Conservation (phyloP, 1,140 invertebrate species). For the Ooceraea biroi region DNA sequence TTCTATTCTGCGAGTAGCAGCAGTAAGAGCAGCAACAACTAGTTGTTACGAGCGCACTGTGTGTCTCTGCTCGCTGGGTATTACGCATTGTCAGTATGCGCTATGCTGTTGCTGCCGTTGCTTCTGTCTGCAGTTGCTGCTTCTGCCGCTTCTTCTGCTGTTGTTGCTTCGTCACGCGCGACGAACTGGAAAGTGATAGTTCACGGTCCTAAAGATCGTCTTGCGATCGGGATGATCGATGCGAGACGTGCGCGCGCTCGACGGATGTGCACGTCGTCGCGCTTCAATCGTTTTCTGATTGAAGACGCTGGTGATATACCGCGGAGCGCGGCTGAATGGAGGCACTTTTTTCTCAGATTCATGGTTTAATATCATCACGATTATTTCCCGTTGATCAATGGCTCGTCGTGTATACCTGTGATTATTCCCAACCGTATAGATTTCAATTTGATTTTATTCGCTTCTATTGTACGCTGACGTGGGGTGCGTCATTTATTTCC, state of each 20-base stretch:
- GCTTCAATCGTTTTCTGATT: constrained; percentile 37
- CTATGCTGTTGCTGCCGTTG: neutral
- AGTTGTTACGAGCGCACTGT: constrained; percentile 23
- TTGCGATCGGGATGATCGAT: constrained; percentile 45
- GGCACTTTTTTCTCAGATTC: neutral
- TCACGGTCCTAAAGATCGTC: constrained; percentile 41
- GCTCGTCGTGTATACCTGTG: neutral
- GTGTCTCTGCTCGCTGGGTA: constrained; percentile 41
- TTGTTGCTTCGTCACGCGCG: constrained; percentile 79
- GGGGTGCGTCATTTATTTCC: neutral
- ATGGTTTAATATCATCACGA: neutral
- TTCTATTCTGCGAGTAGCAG: constrained; percentile 69
- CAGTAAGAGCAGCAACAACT: neutral
- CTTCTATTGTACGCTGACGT: neutral
- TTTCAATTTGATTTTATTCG: neutral
- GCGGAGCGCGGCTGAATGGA: constrained; percentile 31
- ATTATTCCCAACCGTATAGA: constrained; percentile 4
- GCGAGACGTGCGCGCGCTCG: constrained; percentile 28
- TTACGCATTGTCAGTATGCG: constrained; percentile 26
- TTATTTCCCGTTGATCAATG: constrained; percentile 4
- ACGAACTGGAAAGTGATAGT: constrained; percentile 82
- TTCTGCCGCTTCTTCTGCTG: constrained; percentile 37
- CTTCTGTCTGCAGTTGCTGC: neutral
- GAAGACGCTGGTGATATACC: constrained; percentile 30
- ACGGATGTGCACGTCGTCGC: constrained; percentile 39